Evolutionary conservation across 2,113 vertebrate genomes (phyloP).

Genomic region (Himantopus leucocephalus): DNA sequence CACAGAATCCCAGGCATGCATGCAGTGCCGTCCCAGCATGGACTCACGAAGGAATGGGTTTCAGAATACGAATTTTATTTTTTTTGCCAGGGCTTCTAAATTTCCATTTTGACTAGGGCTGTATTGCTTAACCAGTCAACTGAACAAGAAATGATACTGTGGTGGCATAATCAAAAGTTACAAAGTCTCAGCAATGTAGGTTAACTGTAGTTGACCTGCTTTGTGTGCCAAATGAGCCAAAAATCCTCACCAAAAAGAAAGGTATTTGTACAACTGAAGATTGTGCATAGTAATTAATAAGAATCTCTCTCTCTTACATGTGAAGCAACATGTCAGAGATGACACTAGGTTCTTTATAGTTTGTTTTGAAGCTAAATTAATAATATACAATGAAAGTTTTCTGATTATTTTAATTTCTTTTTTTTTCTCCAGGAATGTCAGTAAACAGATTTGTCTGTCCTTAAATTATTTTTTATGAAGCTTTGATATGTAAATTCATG

Average conservation of each 20-base stretch:
- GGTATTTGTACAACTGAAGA: not conserved
- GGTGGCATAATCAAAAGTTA: not conserved
- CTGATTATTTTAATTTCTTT: not conserved
- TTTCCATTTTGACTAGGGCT: not conserved
- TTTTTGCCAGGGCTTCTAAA: not conserved
- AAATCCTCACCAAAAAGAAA: not conserved
- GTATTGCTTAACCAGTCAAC: not conserved
- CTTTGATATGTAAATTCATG: not conserved
- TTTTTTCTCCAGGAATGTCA: not conserved
- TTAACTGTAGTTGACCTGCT: not conserved
- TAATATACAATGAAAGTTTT: not conserved
- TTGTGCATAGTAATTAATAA: not conserved
- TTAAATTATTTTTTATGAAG: not conserved
- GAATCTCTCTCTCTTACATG: not conserved
- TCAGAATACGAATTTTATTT: not conserved
- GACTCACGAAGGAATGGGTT: not conserved
- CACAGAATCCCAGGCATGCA: not conserved
- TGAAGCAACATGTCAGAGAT: accelerated
- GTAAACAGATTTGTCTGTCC: not conserved
- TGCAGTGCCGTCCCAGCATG: not conserved
- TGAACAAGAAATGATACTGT: not conserved
- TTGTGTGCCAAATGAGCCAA: not conserved
- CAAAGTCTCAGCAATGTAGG: accelerated
- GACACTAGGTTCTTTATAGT: not conserved
- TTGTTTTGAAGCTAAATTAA: not conserved